These are phyloP conservation scores for Monopterus albus DNA, from an alignment of 2,113 vertebrate genomes.

Conservation along the genomic window DNA sequence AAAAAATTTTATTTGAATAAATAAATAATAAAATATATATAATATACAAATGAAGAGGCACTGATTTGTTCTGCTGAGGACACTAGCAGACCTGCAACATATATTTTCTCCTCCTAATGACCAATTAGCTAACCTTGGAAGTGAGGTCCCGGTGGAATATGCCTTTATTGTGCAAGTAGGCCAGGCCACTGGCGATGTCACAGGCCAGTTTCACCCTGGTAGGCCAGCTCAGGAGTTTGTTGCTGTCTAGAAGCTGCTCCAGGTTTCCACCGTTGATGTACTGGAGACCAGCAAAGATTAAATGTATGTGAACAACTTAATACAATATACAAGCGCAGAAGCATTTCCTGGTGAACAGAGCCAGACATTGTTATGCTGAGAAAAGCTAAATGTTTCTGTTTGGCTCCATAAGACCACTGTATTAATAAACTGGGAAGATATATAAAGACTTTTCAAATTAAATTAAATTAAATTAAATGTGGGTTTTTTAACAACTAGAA, in stretches of 20 bases:
- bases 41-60: too few species aligned
- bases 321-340: too few species aligned
- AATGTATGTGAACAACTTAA: neutral
- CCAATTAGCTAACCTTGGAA: slow-evolving; percentile 92
- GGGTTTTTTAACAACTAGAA: neutral
- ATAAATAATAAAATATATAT: too few species aligned
- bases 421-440: neutral
- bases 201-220: slow-evolving; percentile 90
- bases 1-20: too few species aligned
- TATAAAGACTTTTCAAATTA: slow-evolving; percentile 13
- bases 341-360: too few species aligned
- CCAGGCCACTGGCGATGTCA: slow-evolving; percentile 91
- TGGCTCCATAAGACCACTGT: neutral
- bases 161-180: slow-evolving; percentile 95
- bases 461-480: neutral
- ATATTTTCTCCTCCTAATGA: too few species aligned
- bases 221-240: slow-evolving; percentile 92
- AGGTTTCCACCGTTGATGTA: slow-evolving; percentile 98
- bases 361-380: neutral
- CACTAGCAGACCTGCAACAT: neutral
- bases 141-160: slow-evolving; percentile 99
- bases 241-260: slow-evolving; percentile 95
- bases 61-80: neutral
- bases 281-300: slow-evolving; percentile 73
- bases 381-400: neutral